These are phyloP conservation scores for Zonotrichia leucophrys DNA, from an alignment of 2,113 vertebrate genomes.

Conservation along the genomic window DNA sequence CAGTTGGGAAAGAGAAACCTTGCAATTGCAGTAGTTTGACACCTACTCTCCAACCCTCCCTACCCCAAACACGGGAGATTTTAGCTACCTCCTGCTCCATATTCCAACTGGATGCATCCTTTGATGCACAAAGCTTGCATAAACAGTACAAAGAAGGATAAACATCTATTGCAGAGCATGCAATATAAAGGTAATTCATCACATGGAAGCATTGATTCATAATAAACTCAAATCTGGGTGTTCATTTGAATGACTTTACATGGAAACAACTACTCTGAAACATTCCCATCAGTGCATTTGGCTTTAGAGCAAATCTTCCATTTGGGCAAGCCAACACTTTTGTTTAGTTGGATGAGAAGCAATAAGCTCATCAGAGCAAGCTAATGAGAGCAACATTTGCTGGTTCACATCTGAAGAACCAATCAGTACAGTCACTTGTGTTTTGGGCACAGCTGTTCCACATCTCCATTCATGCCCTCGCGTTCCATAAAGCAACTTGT, in stretches of 20 bases:
- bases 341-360: neutral
- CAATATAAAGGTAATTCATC: neutral
- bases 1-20: neutral
- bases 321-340: neutral
- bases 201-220: neutral
- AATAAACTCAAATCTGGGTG: neutral
- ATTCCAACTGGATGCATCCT: neutral
- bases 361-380: neutral
- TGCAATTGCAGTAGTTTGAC: neutral
- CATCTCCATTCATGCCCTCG: neutral
- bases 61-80: neutral
- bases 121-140: accelerated
- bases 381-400: neutral
- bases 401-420: neutral
- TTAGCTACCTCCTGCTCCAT: neutral
- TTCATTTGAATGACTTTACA: neutral
- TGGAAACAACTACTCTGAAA: neutral
- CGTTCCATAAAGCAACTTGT: neutral
- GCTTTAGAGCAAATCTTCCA: neutral
- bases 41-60: neutral
- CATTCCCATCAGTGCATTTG: neutral
- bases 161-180: neutral
- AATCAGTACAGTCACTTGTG: neutral
- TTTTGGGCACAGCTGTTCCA: neutral
- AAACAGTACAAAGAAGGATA: neutral